These are phyloP conservation scores for Yponomeuta plumbellus DNA, from an alignment of 2,888 invertebrate genomes.

Conservation along the genomic window DNA sequence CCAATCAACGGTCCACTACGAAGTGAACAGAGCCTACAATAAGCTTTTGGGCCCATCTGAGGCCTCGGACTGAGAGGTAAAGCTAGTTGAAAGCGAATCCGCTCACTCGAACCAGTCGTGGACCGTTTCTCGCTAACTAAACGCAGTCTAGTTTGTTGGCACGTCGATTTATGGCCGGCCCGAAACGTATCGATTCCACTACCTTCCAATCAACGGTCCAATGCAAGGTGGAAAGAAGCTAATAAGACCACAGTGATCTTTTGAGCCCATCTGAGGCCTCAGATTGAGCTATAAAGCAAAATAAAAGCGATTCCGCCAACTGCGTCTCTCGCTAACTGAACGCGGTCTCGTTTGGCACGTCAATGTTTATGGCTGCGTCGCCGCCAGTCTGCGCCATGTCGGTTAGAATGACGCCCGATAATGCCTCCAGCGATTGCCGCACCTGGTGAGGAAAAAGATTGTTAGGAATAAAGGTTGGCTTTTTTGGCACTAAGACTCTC, in stretches of 20 bases:
- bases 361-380: slow-evolving; percentile 32
- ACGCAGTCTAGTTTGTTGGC: slow-evolving; percentile 51
- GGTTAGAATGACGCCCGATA: slow-evolving; percentile 80
- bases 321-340: slow-evolving; percentile 55
- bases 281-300: neutral
- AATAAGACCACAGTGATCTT: too few relatives aligned
- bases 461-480: too few relatives aligned
- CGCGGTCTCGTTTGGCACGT: slow-evolving; percentile 53
- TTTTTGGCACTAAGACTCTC: too few relatives aligned
- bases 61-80: neutral
- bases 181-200: too few relatives aligned
- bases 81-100: neutral
- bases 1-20: too few relatives aligned
- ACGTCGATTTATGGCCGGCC: slow-evolving; percentile 33
- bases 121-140: slow-evolving; percentile 51
- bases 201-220: too few relatives aligned
- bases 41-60: neutral
- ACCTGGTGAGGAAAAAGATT: slow-evolving; percentile 73
- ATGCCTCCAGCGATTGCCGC: slow-evolving; percentile 86
- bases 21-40: too few relatives aligned
- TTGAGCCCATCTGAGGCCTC: too few relatives aligned
- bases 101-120: neutral
- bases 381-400: slow-evolving; percentile 56
- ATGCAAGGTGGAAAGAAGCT: too few relatives aligned
- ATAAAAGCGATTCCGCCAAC: neutral